Percentiles rank a stretch among this genome's conserved stretches.
phyloP scores from a whole-genome alignment of 1,140 invertebrate genomes.

The Drosophila bocqueti region DNA sequence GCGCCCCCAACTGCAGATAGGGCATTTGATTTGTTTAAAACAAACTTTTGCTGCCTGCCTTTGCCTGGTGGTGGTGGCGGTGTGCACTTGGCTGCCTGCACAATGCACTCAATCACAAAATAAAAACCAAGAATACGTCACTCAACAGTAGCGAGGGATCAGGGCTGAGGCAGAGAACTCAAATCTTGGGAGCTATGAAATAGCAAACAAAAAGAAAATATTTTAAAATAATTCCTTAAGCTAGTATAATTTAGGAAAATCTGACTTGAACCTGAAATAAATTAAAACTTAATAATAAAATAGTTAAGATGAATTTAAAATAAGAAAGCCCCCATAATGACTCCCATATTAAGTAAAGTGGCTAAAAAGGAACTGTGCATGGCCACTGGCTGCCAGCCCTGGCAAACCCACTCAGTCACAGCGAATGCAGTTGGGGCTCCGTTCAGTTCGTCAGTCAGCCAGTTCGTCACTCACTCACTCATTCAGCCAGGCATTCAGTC shows the following conservation, averaged over 20 bases:
- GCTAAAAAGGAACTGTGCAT: neutral
- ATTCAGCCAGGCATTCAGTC: conserved; percentile 23
- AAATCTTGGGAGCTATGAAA: neutral
- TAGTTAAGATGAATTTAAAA: neutral
- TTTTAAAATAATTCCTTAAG: fast-evolving
- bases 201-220: neutral
- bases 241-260: neutral
- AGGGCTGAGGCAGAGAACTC: conserved; percentile 35
- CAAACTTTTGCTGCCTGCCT: conserved; percentile 35
- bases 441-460: conserved; percentile 44
- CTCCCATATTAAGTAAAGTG: neutral
- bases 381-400: conserved; percentile 19
- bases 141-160: conserved; percentile 40
- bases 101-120: conserved; percentile 32
- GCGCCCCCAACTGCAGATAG: conserved; percentile 38
- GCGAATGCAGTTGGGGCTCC: conserved; percentile 40
- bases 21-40: conserved; percentile 73
- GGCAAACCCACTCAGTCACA: conserved; percentile 16
- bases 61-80: conserved; percentile 29
- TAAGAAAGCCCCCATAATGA: too few species aligned
- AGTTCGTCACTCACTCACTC: conserved; percentile 45
- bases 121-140: conserved; percentile 57
- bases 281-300: neutral
- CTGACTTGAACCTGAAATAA: neutral
- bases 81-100: conserved; percentile 48